These are phyloP conservation scores for Bradypodion ventrale DNA, from an alignment of 2,797 vertebrate species.

Conservation along the genomic window DNA sequence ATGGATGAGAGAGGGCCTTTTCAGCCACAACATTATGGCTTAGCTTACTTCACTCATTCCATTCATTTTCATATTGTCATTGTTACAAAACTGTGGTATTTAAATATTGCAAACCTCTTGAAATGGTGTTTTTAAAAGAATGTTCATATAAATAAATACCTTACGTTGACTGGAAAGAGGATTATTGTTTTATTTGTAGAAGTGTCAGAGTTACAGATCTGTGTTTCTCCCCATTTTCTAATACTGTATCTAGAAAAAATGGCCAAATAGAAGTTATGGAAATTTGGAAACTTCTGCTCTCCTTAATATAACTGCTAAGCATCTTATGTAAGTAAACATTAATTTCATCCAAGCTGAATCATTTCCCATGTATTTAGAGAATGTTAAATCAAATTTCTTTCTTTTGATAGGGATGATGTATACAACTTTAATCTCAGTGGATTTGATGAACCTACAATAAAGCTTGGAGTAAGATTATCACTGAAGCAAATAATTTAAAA, in stretches of 20 bases:
- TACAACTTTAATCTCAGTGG: constrained; percentile 83
- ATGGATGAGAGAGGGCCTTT: no score
- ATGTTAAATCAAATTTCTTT: constrained; percentile 25
- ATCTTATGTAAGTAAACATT: constrained; percentile 68
- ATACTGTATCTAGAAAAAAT: constrained; percentile 67
- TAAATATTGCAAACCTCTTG: neutral
- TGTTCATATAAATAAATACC: neutral
- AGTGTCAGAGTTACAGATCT: neutral
- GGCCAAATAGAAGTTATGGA: constrained; percentile 59
- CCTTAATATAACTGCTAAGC: constrained; percentile 60
- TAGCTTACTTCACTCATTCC: no score
- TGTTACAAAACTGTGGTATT: neutral
- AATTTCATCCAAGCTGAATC: constrained; percentile 25
- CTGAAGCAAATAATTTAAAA: constrained; percentile 4
- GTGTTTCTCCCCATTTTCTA: constrained; percentile 46
- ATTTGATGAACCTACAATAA: constrained; percentile 75
- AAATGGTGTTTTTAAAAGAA: neutral
- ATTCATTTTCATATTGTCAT: neutral
- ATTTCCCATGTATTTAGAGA: neutral
- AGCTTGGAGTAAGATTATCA: constrained; percentile 77
- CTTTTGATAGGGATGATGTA: constrained; percentile 81
- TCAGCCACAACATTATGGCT: neutral
- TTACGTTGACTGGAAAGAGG: neutral
- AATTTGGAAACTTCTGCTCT: constrained; percentile 62
- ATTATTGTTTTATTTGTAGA: neutral